phyloP scores from a whole-genome alignment of 2,888 invertebrate genomes.

The Sicus ferrugineus region DNA sequence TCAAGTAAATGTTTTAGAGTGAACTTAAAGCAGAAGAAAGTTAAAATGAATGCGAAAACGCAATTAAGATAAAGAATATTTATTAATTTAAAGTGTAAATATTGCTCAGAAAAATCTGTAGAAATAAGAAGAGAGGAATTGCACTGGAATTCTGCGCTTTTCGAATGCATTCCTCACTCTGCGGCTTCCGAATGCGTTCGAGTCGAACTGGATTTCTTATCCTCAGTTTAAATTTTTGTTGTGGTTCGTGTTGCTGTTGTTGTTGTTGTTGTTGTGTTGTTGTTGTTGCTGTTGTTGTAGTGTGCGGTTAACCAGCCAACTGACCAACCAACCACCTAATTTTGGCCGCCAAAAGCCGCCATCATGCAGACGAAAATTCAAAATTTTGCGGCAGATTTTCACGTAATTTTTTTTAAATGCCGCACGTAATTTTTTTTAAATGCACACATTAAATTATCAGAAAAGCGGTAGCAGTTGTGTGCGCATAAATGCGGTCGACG shows the following conservation, averaged over 20 bases:
- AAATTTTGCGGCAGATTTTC: background rate
- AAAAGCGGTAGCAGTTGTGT: too few species aligned
- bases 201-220: background rate
- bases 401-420: too few species aligned
- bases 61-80: too few species aligned
- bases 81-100: background rate
- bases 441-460: too few species aligned
- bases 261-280: slow-evolving; percentile 48
- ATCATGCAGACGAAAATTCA: background rate
- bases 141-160: background rate
- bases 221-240: background rate
- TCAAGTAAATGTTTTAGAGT: too few species aligned
- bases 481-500: too few species aligned
- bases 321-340: too few species aligned
- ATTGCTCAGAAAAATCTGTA: background rate
- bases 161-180: background rate
- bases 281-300: slow-evolving; percentile 50
- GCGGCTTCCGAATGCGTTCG: background rate
- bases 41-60: background rate
- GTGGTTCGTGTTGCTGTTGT: slow-evolving; percentile 46
- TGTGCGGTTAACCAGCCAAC: slow-evolving; percentile 53
- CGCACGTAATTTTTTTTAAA: too few species aligned
- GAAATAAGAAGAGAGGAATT: background rate
- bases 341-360: slow-evolving; percentile 54
- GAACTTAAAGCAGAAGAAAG: too few species aligned